Conservation (phyloP, 1,140 invertebrate species). For the Colletes latitarsis region DNA sequence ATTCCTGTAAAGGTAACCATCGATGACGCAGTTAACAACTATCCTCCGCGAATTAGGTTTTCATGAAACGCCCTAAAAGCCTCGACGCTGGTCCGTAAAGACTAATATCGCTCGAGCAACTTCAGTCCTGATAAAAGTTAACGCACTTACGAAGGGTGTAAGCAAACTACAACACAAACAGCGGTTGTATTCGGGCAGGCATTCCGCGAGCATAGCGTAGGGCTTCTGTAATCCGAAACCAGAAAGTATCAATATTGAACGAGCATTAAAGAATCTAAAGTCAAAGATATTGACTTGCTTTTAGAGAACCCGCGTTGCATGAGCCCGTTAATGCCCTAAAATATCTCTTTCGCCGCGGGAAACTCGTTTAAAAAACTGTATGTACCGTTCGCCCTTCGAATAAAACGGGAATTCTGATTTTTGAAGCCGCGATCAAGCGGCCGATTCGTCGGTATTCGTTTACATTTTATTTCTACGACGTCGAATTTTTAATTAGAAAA, state of each 20-base stretch:
- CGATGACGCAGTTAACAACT: neutral
- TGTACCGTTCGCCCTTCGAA: neutral
- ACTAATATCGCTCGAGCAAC: slow-evolving; percentile 19
- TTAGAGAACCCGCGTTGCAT: neutral
- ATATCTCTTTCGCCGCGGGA: neutral
- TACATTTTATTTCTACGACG: no score
- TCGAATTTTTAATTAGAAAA: no score
- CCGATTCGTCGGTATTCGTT: neutral
- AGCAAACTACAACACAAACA: slow-evolving; percentile 8
- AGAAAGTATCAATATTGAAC: slow-evolving; percentile 1
- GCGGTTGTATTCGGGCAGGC: neutral
- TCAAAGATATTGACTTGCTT: slow-evolving; percentile 2
- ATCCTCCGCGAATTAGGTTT: neutral
- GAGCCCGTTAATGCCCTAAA: neutral
- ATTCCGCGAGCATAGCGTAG: neutral
- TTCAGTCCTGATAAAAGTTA: slow-evolving; percentile 12
- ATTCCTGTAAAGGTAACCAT: no score
- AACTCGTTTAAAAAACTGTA: neutral
- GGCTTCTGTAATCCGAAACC: slow-evolving; percentile 8
- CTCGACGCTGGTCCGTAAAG: slow-evolving; percentile 8
- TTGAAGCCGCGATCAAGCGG: no score
- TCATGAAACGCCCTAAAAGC: slow-evolving; percentile 6
- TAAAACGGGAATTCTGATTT: neutral
- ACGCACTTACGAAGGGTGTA: neutral
- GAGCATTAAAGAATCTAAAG: slow-evolving; percentile 5